These are phyloP conservation scores for Marronus borbonicus DNA, from an alignment of 2,888 invertebrate genomes.

Conservation along the genomic window DNA sequence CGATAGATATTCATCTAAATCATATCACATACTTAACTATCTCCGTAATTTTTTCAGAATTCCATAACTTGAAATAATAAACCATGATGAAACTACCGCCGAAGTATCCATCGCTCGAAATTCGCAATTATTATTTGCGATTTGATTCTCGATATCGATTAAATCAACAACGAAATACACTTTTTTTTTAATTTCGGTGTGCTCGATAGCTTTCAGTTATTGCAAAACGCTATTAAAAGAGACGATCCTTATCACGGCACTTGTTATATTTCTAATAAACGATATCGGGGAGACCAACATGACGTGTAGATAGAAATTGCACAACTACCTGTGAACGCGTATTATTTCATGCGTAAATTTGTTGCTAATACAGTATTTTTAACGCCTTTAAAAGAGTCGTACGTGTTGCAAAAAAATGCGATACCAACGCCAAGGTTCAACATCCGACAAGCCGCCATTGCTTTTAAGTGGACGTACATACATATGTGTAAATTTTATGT, in stretches of 20 bases:
- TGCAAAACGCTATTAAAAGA: slow-evolving; percentile 16
- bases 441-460: too few relatives aligned
- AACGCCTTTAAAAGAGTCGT: too few relatives aligned
- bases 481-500: too few relatives aligned
- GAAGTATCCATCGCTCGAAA: neutral
- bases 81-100: neutral
- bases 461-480: too few relatives aligned
- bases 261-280: neutral
- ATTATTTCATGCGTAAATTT: neutral
- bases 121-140: neutral
- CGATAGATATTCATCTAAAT: neutral
- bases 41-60: neutral
- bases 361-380: too few relatives aligned
- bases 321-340: slow-evolving; percentile 5
- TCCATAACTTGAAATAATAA: too few relatives aligned
- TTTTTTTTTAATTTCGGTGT: slow-evolving; percentile 2
- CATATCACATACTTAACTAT: neutral
- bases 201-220: slow-evolving; percentile 4
- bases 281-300: neutral
- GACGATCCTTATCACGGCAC: slow-evolving; percentile 1
- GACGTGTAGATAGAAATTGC: neutral
- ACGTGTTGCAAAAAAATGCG: too few relatives aligned
- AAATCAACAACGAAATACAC: slow-evolving; percentile 17
- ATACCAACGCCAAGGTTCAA: too few relatives aligned
- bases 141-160: slow-evolving; percentile 3